These are phyloP conservation scores for Zosterops lateralis DNA, from an alignment of 2,113 vertebrate species.

Conservation along the genomic window DNA sequence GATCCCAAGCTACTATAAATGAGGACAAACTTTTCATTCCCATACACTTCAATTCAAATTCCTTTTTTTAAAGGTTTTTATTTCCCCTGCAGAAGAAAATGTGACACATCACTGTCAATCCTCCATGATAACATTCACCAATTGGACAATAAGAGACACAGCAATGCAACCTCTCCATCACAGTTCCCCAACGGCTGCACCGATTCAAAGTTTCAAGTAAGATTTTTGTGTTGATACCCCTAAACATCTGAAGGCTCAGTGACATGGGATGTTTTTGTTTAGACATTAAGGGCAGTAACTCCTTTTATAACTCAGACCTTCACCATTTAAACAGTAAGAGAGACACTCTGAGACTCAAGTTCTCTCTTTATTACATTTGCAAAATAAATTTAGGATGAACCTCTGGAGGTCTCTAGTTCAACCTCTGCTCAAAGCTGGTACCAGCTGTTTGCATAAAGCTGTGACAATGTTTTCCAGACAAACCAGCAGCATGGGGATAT, in stretches of 20 bases:
- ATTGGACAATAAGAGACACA: accelerated
- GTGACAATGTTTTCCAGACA: not conserved
- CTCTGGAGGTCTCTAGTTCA: not conserved
- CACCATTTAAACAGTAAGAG: not conserved
- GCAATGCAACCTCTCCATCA: not conserved
- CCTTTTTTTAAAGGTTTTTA: not conserved
- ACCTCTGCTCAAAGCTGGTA: not conserved
- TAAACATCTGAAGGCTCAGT: not conserved
- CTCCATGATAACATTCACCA: not conserved
- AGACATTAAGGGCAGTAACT: not conserved
- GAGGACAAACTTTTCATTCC: not conserved
- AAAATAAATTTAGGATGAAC: not conserved
- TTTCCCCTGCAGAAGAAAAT: not conserved
- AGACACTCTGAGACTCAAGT: not conserved
- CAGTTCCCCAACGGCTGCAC: not conserved
- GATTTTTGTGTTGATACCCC: not conserved
- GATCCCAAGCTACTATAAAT: not conserved
- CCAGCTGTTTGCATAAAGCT: not conserved
- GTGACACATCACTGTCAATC: not conserved
- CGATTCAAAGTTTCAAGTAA: not conserved
- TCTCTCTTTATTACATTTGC: not conserved
- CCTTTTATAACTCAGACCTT: not conserved
- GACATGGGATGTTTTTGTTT: not conserved
- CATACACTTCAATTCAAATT: not conserved
- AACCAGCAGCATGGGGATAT: not conserved